Conservation (phyloP, 2,888 invertebrate species). For the Esperia sulphurella region DNA sequence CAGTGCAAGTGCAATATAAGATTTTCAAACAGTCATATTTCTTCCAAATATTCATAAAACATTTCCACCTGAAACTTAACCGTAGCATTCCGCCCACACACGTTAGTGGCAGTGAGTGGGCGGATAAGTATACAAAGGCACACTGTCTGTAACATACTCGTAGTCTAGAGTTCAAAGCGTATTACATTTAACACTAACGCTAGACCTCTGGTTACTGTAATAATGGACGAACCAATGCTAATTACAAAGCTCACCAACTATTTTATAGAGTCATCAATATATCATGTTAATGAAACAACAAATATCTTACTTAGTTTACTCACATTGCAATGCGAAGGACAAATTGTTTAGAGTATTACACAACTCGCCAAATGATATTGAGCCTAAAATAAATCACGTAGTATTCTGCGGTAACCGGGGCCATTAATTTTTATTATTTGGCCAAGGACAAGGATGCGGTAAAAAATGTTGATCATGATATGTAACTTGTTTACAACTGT, state of each 20-base stretch:
- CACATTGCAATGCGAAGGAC: constrained; percentile 25
- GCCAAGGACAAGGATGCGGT: background rate
- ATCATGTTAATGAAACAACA: constrained; percentile 32
- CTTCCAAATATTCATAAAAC: no score
- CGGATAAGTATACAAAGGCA: no score
- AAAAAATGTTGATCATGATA: background rate
- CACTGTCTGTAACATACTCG: no score
- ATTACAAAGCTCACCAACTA: background rate
- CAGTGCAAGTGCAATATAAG: no score
- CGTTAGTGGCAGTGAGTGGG: no score
- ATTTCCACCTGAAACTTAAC: no score
- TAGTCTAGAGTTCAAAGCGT: no score
- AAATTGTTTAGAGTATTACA: constrained; percentile 23
- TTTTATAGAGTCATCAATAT: constrained; percentile 15
- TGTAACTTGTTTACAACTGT: no score
- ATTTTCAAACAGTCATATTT: no score
- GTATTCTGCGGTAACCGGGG: background rate
- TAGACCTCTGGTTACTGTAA: no score
- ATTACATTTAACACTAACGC: no score
- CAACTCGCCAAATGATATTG: constrained; percentile 3
- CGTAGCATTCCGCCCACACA: no score
- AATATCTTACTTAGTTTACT: constrained; percentile 19
- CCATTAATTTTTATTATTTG: constrained; percentile 2
- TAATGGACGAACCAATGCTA: background rate
- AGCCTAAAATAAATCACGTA: background rate